Evolutionary conservation across 2,113 vertebrate genomes (phyloP).

Genomic region (Ameiurus melas): DNA sequence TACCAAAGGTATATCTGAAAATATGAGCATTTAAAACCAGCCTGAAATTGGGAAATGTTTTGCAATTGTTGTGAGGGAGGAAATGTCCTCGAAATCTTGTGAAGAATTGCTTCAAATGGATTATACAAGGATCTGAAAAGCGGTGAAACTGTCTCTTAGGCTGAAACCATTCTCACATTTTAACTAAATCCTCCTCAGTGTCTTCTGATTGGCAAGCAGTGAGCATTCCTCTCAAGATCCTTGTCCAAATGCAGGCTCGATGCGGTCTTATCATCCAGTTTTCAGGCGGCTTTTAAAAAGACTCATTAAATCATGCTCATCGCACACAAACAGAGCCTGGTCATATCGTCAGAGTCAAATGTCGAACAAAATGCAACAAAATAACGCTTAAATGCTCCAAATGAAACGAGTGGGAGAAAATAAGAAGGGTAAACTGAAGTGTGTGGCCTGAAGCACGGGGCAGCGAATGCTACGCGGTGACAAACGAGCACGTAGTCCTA

Average conservation of each 20-base stretch:
- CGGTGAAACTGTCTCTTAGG: background rate
- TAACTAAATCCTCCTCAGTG: background rate
- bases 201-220: background rate
- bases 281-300: background rate
- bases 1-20: background rate
- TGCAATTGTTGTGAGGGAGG: background rate
- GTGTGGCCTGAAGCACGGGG: conserved; percentile 41
- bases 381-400: background rate
- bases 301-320: conserved; percentile 18
- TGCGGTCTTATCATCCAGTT: background rate
- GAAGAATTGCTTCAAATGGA: background rate
- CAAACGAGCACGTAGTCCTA: conserved; percentile 35
- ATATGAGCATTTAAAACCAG: background rate
- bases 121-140: background rate
- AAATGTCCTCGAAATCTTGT: background rate
- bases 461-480: conserved; percentile 31
- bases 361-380: conserved; percentile 14
- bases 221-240: background rate
- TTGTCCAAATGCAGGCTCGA: background rate
- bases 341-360: conserved; percentile 17
- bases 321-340: background rate
- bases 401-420: background rate
- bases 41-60: background rate
- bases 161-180: background rate
- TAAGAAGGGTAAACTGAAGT: conserved; percentile 33